Conservation (phyloP, 2,888 invertebrate species). For the Sisyra terminalis region DNA sequence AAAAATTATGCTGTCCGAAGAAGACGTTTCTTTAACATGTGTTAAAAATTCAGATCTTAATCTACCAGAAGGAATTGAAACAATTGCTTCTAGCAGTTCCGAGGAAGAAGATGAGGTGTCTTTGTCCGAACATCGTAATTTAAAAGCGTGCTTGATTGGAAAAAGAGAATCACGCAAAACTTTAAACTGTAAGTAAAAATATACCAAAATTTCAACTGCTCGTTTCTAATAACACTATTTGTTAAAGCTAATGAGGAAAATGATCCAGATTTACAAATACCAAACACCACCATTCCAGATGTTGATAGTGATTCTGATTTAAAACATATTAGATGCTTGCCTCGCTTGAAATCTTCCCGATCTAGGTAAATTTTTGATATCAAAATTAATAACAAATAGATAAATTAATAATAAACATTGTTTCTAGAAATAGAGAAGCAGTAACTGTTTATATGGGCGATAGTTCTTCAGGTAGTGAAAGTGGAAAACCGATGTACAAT, state of each 20-base stretch:
- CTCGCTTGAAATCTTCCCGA: constrained; percentile 4
- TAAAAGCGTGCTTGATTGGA: no score
- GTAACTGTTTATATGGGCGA: constrained; percentile 24
- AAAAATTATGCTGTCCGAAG: no score
- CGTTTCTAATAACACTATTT: constrained; percentile 14
- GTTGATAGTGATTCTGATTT: constrained; percentile 25
- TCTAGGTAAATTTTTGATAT: constrained; percentile 3
- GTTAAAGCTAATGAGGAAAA: background rate
- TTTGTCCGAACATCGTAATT: no score
- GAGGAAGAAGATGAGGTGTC: constrained; percentile 19
- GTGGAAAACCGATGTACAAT: constrained; percentile 25
- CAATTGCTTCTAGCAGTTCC: constrained; percentile 30
- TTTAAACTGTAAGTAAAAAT: no score
- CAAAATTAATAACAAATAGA: constrained; percentile 3
- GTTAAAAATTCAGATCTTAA: constrained; percentile 29
- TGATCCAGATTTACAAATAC: constrained; percentile 12
- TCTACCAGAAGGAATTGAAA: constrained; percentile 32
- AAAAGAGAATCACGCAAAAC: no score
- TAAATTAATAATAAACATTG: no score
- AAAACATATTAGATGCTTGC: constrained; percentile 11
- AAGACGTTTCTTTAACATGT: constrained; percentile 14
- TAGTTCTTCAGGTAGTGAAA: constrained; percentile 27
- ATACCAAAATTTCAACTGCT: constrained; percentile 13
- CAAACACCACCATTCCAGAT: constrained; percentile 20
- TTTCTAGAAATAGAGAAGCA: constrained; percentile 16